A percentile compares a stretch with the other conserved stretches of the same genome.
Conservation (phyloP, 1,140 invertebrate genomes). For the Scaptomyza montana region DNA sequence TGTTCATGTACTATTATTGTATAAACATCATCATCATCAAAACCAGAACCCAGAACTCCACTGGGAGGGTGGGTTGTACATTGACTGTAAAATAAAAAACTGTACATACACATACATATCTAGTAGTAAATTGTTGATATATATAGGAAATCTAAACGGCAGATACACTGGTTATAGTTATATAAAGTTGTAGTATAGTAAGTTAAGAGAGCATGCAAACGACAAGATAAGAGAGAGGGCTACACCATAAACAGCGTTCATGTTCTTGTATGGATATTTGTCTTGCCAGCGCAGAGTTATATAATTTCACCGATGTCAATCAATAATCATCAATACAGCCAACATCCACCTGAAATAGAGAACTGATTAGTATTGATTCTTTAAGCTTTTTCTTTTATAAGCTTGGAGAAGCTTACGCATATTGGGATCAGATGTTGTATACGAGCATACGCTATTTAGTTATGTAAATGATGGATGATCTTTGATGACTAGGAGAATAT, state of each 20-base stretch:
- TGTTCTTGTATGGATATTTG: constrained; percentile 35
- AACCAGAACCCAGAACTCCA: background rate
- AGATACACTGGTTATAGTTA: constrained; percentile 48
- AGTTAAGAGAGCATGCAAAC: constrained; percentile 78
- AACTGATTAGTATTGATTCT: constrained; percentile 80
- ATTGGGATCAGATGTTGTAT: background rate
- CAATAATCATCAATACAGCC: constrained; percentile 53
- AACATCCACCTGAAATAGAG: constrained; percentile 80
- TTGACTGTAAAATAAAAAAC: constrained; percentile 14
- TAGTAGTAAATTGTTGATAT: constrained; percentile 26
- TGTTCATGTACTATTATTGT: constrained; percentile 28
- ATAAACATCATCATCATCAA: constrained; percentile 2
- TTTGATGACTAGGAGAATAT: constrained; percentile 10
- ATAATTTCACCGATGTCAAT: constrained; percentile 55
- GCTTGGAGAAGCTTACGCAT: background rate
- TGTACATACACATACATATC: constrained; percentile 27
- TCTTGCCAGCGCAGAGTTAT: constrained; percentile 50
- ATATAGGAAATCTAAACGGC: constrained; percentile 43
- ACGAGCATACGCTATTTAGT: no score
- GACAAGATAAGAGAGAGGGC: constrained; percentile 72
- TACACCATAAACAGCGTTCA: constrained; percentile 64
- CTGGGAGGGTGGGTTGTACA: background rate
- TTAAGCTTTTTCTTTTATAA: constrained; percentile 11
- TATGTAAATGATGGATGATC: constrained; percentile 8
- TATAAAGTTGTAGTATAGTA: constrained; percentile 62